A percentile compares a stretch with the other conserved stretches of the same genome.
phyloP scores from a whole-genome alignment of 2,113 vertebrate species.

The Platysteira castanea region DNA sequence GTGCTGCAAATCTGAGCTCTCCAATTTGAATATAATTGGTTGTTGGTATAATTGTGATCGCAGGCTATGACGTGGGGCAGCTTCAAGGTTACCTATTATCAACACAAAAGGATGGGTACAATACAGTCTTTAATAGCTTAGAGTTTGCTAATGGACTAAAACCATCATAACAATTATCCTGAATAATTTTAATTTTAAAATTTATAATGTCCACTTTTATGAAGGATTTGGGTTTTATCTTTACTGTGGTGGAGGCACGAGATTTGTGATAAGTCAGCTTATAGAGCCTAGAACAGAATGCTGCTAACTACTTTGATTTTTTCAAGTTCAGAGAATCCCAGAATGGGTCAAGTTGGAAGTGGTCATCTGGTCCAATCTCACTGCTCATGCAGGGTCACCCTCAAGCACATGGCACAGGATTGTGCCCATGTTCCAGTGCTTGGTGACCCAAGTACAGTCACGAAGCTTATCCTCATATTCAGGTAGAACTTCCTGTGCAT shows the following conservation, averaged over 20 bases:
- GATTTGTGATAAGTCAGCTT: neutral
- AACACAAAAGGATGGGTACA: neutral
- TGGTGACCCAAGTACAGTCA: neutral
- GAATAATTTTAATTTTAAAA: neutral
- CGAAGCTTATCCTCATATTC: neutral
- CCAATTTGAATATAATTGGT: neutral
- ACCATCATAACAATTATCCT: neutral
- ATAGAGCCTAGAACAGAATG: neutral
- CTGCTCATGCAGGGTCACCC: neutral
- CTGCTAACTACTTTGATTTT: neutral
- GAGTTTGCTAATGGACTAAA: neutral
- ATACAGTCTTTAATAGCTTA: neutral
- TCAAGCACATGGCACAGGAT: neutral
- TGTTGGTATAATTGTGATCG: neutral
- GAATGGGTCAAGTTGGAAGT: neutral
- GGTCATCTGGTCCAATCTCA: neutral
- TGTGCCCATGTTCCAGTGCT: neutral
- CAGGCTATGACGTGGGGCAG: neutral
- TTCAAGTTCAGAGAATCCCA: neutral
- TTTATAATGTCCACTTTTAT: neutral
- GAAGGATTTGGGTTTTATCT: neutral
- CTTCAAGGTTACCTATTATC: neutral
- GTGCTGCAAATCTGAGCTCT: neutral
- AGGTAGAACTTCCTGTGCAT: neutral
- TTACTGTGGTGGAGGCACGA: neutral